Evolutionary conservation across 2,797 vertebrate genomes (phyloP).

Genomic region (Lutjanus argentimaculatus): DNA sequence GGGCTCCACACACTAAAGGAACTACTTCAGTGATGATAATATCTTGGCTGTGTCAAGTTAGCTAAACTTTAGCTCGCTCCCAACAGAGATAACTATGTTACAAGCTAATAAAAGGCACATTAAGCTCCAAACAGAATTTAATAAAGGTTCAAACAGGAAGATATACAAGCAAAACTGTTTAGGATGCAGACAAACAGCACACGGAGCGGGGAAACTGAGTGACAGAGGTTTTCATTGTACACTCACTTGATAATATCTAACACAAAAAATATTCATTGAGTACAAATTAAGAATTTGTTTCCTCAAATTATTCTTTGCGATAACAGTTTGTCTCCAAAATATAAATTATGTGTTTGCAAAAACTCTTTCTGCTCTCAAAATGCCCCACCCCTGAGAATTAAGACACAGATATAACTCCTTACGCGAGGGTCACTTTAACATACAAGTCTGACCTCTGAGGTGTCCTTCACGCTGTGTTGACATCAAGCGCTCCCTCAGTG

Average conservation of each 20-base stretch:
- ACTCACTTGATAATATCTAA: not conserved
- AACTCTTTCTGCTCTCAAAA: not conserved
- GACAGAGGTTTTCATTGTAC: not conserved
- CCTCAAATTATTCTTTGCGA: not conserved
- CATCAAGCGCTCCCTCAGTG: conserved; percentile 33
- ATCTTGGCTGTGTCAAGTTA: not conserved
- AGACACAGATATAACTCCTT: conserved; percentile 1
- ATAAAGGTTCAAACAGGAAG: not conserved
- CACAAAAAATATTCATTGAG: not conserved
- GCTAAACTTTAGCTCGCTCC: not conserved
- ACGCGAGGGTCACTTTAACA: not conserved
- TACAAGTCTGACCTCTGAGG: conserved; percentile 28
- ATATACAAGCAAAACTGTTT: not conserved
- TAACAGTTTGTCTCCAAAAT: not conserved
- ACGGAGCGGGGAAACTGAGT: not conserved
- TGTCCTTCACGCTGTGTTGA: conserved; percentile 24
- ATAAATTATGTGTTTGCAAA: conserved; percentile 2
- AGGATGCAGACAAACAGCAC: no score
- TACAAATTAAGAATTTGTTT: not conserved
- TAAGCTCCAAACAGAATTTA: not conserved
- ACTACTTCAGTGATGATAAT: no score
- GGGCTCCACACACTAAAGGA: no score
- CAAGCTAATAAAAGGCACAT: not conserved
- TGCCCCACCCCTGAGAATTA: conserved; percentile 8
- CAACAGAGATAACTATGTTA: not conserved